Evolutionary conservation across 2,797 vertebrate species (phyloP).

Genomic region (Hoplostethus mediterraneus): DNA sequence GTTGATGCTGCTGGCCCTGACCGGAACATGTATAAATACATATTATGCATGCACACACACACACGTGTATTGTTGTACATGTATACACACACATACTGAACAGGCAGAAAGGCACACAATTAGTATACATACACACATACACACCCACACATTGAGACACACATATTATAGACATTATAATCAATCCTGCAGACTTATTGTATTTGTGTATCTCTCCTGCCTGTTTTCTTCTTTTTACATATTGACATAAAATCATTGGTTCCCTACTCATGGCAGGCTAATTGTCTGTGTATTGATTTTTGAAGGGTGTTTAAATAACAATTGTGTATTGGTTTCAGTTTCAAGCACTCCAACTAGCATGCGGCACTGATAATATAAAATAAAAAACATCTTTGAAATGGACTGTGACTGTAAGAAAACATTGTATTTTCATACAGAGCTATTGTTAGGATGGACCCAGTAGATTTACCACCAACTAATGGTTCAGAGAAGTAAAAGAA

Average conservation of each 20-base stretch:
- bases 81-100: neutral
- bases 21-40: slow-evolving; percentile 37
- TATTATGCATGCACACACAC: slow-evolving; percentile 48
- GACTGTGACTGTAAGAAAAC: slow-evolving; percentile 2
- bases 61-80: slow-evolving; percentile 3
- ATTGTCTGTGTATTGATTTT: slow-evolving; percentile 45
- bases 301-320: slow-evolving; percentile 15
- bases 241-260: slow-evolving; percentile 17
- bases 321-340: neutral
- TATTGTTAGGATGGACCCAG: neutral
- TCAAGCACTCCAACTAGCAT: neutral
- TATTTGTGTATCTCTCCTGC: neutral
- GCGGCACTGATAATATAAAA: neutral
- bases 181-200: neutral
- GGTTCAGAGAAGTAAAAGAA: no score
- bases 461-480: no score
- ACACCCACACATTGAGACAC: slow-evolving; percentile 5
- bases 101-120: neutral
- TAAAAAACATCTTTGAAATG: neutral
- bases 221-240: slow-evolving; percentile 16
- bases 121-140: neutral
- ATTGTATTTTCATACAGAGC: neutral
- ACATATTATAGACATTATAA: slow-evolving; percentile 1
- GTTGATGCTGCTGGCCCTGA: slow-evolving; percentile 79
- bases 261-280: slow-evolving; percentile 39